Percentiles rank a stretch among this genome's conserved stretches.
phyloP scores from a whole-genome alignment of 2,888 invertebrate species.

The Synergus laeviventris region DNA sequence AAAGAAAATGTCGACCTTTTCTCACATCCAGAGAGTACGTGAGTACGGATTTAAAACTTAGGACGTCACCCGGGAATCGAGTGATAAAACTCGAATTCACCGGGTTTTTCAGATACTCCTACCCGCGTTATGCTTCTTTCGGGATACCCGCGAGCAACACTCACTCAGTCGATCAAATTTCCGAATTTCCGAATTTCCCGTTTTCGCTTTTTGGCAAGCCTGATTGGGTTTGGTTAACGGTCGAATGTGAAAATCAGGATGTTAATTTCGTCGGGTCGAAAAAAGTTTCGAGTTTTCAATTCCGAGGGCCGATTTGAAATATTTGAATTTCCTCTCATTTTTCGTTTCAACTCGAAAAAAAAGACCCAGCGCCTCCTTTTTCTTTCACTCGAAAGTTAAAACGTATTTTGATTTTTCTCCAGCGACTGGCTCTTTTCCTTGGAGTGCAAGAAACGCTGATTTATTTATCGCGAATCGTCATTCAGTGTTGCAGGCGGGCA shows the following conservation, averaged over 20 bases:
- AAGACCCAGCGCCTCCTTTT: neutral
- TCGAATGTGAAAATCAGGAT: slow-evolving; percentile 74
- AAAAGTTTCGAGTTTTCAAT: slow-evolving; percentile 38
- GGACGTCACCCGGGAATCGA: slow-evolving; percentile 71
- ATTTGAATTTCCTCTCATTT: slow-evolving; percentile 2
- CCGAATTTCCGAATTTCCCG: neutral
- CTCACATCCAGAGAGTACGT: slow-evolving; percentile 50
- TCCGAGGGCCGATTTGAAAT: slow-evolving; percentile 23
- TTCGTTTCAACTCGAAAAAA: neutral
- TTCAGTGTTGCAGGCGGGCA: slow-evolving; percentile 58
- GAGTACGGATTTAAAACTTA: slow-evolving; percentile 69
- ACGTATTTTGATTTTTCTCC: slow-evolving; percentile 25
- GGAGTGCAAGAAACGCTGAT: slow-evolving; percentile 48
- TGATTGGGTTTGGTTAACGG: slow-evolving; percentile 64
- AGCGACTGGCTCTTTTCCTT: slow-evolving; percentile 1
- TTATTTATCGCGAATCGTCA: slow-evolving; percentile 38
- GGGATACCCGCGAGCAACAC: slow-evolving; percentile 71
- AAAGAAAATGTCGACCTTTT: slow-evolving; percentile 7
- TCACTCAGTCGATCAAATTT: slow-evolving; percentile 39
- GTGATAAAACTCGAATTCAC: slow-evolving; percentile 63
- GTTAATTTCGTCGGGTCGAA: slow-evolving; percentile 70
- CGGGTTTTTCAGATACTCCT: slow-evolving; percentile 75
- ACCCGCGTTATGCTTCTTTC: slow-evolving; percentile 76
- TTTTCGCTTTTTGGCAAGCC: slow-evolving; percentile 41
- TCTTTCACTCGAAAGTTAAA: slow-evolving; percentile 15